Evolutionary conservation across 2,888 invertebrate genomes (phyloP), one percentile per base, ranked within the genome.

Genomic region (Suillia variegata): DNA sequence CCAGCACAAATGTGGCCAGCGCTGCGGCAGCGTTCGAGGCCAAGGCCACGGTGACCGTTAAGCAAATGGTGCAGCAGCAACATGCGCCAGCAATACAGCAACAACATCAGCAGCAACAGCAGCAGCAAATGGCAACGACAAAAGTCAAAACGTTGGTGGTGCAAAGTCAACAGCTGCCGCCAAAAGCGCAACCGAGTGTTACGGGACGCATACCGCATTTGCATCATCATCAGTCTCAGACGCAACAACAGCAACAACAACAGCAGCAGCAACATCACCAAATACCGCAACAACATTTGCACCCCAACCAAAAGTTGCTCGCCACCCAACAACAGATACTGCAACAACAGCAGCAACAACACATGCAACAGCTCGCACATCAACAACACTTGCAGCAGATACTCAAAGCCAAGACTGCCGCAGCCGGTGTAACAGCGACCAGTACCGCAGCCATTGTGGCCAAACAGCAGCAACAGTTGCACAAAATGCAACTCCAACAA

Each of bases 71-170:
- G 42, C 79, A 78, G 54, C 79, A 80, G 61, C 80, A 78, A 57
- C 75, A 78, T 58, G 74, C 71, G 3, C 76, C 79, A 0, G 73
- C 70, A 18, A 77, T 66, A 70, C 80, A 68, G 73, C 83, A 69
- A 74, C 82, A 70, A 68, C 82, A 64, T 73, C 82, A 70, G 70
- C 79, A 67, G n/a, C 83, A 69, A 74, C 82, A 70, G 68, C 82
- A 64, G 73, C 82, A 70, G 70, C 79, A 67, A 73, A 79, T 73
- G 38, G 67, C 62, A 67, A 64, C 52, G 62, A 64, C 52, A 26
- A 62, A 22, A 47, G 67, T 48, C 49, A 66, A 56, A 42, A 54
- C 66, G 0, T 20, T 67, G n/a, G 31, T 64, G 42, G 59, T 64
- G 2, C 67, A 68, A 54, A 67, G 63, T 34, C 69, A 67, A 51